Evolutionary conservation across 2,113 vertebrate species (phyloP).

Genomic region (Leucoraja erinaceus): DNA sequence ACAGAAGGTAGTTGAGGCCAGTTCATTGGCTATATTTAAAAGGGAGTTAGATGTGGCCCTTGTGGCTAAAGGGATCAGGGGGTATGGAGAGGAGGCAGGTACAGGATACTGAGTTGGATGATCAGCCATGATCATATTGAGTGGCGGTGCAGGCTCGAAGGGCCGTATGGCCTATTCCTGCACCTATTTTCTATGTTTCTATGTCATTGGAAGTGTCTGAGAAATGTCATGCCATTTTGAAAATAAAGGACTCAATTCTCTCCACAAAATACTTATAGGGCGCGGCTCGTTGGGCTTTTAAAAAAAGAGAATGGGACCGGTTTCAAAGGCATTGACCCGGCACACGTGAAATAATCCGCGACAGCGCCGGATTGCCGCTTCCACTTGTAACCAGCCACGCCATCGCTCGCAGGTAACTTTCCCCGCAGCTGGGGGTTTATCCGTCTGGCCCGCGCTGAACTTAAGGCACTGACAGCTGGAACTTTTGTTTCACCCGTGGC

Average conservation of each 20-base stretch:
- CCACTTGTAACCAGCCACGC: constrained; percentile 43
- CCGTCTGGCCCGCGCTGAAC: constrained; percentile 39
- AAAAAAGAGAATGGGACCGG: background rate
- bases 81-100: too few relatives aligned
- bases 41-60: too few relatives aligned
- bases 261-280: background rate
- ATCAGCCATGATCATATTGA: too few relatives aligned
- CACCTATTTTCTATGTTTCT: too few relatives aligned
- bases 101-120: too few relatives aligned
- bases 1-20: too few relatives aligned
- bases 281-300: background rate
- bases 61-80: too few relatives aligned
- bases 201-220: constrained; percentile 24
- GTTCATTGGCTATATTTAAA: too few relatives aligned
- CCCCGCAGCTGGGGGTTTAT: constrained; percentile 38
- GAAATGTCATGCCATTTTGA: background rate
- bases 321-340: background rate
- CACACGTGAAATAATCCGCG: background rate
- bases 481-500: constrained; percentile 50
- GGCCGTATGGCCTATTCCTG: too few relatives aligned
- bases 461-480: constrained; percentile 43
- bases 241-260: background rate
- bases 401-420: constrained; percentile 45
- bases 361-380: background rate
- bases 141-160: too few relatives aligned